Conservation (phyloP, 1,140 invertebrate species). For the Popillia japonica region DNA sequence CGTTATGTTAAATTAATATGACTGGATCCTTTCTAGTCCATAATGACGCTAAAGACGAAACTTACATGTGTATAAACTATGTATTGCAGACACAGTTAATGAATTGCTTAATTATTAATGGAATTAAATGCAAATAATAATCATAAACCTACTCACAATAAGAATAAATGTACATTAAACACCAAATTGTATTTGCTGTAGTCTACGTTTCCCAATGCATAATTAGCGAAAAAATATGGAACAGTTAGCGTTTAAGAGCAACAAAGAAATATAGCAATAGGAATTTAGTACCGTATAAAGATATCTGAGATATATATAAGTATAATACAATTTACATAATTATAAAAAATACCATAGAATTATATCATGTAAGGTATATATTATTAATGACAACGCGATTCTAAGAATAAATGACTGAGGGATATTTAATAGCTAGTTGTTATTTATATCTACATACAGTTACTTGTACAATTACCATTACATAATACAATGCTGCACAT, state of each 20-base stretch:
- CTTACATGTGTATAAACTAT: too few species aligned
- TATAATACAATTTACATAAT: too few species aligned
- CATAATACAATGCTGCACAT: neutral
- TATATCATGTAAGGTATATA: too few species aligned
- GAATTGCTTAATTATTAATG: neutral
- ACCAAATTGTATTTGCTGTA: neutral
- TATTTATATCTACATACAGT: too few species aligned
- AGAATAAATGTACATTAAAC: neutral
- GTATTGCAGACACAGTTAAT: neutral
- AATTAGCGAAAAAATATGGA: neutral
- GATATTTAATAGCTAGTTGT: too few species aligned
- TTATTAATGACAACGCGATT: too few species aligned
- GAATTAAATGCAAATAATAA: neutral
- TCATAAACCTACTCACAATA: neutral
- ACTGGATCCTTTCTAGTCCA: too few species aligned
- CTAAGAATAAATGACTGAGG: too few species aligned
- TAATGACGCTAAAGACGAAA: too few species aligned
- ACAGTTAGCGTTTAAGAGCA: neutral
- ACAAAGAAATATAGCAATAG: neutral
- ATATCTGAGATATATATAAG: too few species aligned
- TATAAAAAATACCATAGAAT: too few species aligned
- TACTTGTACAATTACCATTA: neutral
- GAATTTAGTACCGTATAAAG: neutral
- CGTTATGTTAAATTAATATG: too few species aligned
- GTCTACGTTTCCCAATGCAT: neutral